phyloP scores from a whole-genome alignment of 2,113 vertebrate genomes.

The Engystomops pustulosus region DNA sequence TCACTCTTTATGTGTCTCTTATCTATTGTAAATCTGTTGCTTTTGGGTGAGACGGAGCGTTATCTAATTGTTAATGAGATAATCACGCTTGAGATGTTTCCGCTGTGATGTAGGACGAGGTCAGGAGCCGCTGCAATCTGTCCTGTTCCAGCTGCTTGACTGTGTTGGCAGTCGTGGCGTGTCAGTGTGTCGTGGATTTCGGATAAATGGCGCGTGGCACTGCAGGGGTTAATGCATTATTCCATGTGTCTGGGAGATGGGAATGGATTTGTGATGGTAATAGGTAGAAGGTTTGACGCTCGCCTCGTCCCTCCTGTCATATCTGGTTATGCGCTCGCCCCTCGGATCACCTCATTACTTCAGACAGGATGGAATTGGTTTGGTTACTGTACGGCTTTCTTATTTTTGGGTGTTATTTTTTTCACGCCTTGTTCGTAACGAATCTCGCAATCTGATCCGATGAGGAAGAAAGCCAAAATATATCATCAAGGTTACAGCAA shows the following conservation, averaged over 20 bases:
- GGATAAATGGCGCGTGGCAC: not conserved
- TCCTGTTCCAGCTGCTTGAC: conserved; percentile 33
- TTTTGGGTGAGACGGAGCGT: conserved; percentile 29
- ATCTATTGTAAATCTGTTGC: conserved; percentile 9
- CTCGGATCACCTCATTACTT: not conserved
- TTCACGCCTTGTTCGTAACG: not conserved
- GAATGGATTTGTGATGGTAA: conserved; percentile 9
- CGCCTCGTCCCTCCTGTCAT: not conserved
- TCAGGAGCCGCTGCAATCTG: conserved; percentile 22
- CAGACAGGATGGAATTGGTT: not conserved
- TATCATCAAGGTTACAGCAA: not conserved
- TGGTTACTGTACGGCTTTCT: not conserved
- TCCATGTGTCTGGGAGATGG: not conserved
- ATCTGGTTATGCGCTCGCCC: not conserved
- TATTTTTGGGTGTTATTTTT: not conserved
- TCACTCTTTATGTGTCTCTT: not conserved
- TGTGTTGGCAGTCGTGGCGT: conserved; percentile 2
- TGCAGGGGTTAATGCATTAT: conserved; percentile 1
- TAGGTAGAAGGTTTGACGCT: not conserved
- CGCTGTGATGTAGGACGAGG: conserved; percentile 3
- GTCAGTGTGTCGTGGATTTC: not conserved
- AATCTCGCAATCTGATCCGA: conserved; percentile 2
- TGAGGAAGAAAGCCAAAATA: not conserved
- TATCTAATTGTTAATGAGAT: conserved; percentile 51
- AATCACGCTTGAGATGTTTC: conserved; percentile 26